These are phyloP conservation scores for Drosophila dunni DNA, from an alignment of 1,140 invertebrate species.

Conservation along the genomic window DNA sequence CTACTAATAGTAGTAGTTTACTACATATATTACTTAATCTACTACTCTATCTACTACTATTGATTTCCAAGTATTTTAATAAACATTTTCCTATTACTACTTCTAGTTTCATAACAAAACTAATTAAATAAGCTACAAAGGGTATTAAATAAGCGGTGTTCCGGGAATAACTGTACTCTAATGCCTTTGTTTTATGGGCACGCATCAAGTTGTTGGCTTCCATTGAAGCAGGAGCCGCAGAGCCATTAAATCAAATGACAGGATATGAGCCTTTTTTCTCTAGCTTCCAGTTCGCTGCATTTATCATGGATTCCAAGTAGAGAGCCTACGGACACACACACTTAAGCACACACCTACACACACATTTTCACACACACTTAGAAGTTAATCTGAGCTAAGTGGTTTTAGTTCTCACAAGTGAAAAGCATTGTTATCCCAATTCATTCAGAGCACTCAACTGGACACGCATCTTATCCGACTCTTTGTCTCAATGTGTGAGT, in stretches of 20 bases:
- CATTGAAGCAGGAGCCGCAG: constrained; percentile 17
- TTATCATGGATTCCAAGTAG: constrained; percentile 52
- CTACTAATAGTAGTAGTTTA: too few species aligned
- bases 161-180: too few species aligned
- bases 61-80: too few species aligned
- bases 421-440: constrained; percentile 65
- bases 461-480: constrained; percentile 51
- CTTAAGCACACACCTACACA: constrained; percentile 37
- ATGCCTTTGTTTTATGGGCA: constrained; percentile 34
- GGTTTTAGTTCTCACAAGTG: constrained; percentile 49
- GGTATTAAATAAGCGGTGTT: too few species aligned
- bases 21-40: too few species aligned
- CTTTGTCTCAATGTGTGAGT: background rate
- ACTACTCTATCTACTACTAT: too few species aligned
- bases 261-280: constrained; percentile 34
- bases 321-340: constrained; percentile 7
- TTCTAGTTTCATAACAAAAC: too few species aligned
- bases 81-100: too few species aligned
- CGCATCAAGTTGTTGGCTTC: constrained; percentile 66
- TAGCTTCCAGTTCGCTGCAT: constrained; percentile 72
- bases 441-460: constrained; percentile 60
- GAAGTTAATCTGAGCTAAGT: constrained; percentile 78
- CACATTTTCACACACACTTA: constrained; percentile 8
- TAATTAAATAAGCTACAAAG: too few species aligned
- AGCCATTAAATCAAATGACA: constrained; percentile 77